A percentile compares a stretch with the other conserved stretches of the same genome.
Evolutionary conservation across 2,888 invertebrate species (phyloP).

Genomic region (Ornithoptera alexandrae): DNA sequence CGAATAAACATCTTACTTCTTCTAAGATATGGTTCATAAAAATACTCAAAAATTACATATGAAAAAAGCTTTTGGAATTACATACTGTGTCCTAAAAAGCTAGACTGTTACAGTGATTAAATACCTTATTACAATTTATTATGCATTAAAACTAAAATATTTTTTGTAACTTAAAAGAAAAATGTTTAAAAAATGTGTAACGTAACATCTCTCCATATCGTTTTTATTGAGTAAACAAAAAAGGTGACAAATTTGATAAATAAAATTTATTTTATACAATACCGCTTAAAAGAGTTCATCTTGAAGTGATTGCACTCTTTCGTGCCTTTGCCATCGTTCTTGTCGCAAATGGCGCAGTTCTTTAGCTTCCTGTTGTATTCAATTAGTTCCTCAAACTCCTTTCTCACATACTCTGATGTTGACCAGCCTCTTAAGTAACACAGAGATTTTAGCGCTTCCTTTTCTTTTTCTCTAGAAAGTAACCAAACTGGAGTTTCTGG

Average conservation of each 20-base stretch:
- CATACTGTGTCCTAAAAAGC: too few species aligned
- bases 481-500: slow-evolving; percentile 82
- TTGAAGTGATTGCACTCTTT: slow-evolving; percentile 55
- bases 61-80: too few species aligned
- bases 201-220: too few species aligned
- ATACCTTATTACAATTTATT: too few species aligned
- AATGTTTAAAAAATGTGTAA: too few species aligned
- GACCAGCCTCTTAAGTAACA: slow-evolving; percentile 80
- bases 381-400: slow-evolving; percentile 69
- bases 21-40: too few species aligned
- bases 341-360: slow-evolving; percentile 59
- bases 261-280: neutral
- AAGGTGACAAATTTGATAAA: slow-evolving; percentile 1
- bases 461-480: slow-evolving; percentile 67
- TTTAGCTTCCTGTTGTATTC: slow-evolving; percentile 61
- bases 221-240: too few species aligned
- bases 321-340: slow-evolving; percentile 38
- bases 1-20: too few species aligned
- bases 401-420: slow-evolving; percentile 63
- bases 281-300: slow-evolving; percentile 61
- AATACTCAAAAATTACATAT: too few species aligned
- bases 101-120: too few species aligned
- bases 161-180: too few species aligned
- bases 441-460: slow-evolving; percentile 74
- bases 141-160: too few species aligned